Percentiles rank a stretch among this genome's conserved stretches.
Evolutionary conservation across 2,113 vertebrate species (phyloP).

Genomic region (Apodemus speciosus): DNA sequence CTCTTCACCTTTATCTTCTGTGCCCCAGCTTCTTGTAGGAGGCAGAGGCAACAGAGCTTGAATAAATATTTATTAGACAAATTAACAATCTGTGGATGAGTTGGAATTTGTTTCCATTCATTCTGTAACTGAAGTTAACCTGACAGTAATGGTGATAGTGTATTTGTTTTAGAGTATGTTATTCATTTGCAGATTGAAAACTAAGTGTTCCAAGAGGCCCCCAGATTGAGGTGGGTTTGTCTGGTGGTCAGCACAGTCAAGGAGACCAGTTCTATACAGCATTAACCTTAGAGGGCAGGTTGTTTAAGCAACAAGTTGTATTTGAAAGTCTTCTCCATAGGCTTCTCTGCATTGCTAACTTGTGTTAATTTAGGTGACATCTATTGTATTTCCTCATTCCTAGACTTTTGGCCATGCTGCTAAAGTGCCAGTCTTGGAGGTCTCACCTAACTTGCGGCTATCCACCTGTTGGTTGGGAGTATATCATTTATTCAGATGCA

Average conservation of each 20-base stretch:
- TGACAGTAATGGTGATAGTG: not conserved
- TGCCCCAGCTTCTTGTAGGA: not conserved
- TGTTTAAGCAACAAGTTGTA: not conserved
- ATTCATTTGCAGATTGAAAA: slow-evolving; percentile 8
- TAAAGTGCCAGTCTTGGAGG: not conserved
- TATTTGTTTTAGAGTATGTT: not conserved
- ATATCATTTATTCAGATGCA: not conserved
- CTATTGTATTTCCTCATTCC: not conserved
- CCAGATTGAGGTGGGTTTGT: not conserved
- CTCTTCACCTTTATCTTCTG: not conserved
- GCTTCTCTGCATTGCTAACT: not conserved
- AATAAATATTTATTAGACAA: not conserved
- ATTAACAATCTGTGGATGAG: not conserved
- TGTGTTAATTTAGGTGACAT: slow-evolving; percentile 16
- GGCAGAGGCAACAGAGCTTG: not conserved
- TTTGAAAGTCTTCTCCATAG: not conserved
- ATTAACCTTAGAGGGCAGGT: not conserved
- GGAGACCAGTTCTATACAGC: not conserved
- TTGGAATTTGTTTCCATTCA: not conserved
- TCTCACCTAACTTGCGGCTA: not conserved
- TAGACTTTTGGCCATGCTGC: slow-evolving; percentile 6
- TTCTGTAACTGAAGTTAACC: not conserved
- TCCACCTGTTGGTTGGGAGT: not conserved
- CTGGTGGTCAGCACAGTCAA: not conserved
- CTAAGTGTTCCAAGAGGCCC: not conserved